These are phyloP conservation scores for Thermophis baileyi DNA, from an alignment of 2,113 vertebrate genomes.

Conservation along the genomic window DNA sequence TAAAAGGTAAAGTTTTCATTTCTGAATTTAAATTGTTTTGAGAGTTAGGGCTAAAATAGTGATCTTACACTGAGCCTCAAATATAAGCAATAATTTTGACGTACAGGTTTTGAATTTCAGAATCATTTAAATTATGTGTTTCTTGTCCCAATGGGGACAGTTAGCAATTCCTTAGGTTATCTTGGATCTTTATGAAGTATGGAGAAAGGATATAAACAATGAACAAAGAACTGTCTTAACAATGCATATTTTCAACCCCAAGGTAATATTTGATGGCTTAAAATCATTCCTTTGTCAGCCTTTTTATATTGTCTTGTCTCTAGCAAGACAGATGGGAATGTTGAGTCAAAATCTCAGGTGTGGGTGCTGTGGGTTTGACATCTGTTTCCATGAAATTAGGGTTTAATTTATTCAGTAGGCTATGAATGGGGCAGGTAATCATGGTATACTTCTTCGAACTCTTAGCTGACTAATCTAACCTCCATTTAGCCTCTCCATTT, in stretches of 20 bases:
- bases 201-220: conserved; percentile 49
- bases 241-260: conserved; percentile 48
- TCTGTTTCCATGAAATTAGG: conserved; percentile 72
- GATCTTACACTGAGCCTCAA: conserved; percentile 65
- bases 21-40: conserved; percentile 63
- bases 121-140: conserved; percentile 43
- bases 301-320: conserved; percentile 41
- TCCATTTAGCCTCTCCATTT: conserved; percentile 64
- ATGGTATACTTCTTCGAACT: conserved; percentile 46
- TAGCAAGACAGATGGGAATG: conserved; percentile 36
- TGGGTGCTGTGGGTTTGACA: conserved; percentile 78
- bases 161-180: conserved; percentile 47
- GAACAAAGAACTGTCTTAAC: conserved; percentile 38
- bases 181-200: conserved; percentile 33
- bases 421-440: conserved; percentile 52
- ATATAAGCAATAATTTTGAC: conserved; percentile 75
- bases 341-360: conserved; percentile 42
- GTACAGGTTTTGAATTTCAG: conserved; percentile 51
- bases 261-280: conserved; percentile 60
- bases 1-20: conserved; percentile 68
- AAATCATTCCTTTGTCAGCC: conserved; percentile 42
- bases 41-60: conserved; percentile 62
- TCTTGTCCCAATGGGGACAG: conserved; percentile 49
- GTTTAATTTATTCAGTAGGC: conserved; percentile 65
- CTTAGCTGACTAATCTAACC: conserved; percentile 53